Conservation (phyloP, 1,140 invertebrate species). For the Zelostemma sp. region DNA sequence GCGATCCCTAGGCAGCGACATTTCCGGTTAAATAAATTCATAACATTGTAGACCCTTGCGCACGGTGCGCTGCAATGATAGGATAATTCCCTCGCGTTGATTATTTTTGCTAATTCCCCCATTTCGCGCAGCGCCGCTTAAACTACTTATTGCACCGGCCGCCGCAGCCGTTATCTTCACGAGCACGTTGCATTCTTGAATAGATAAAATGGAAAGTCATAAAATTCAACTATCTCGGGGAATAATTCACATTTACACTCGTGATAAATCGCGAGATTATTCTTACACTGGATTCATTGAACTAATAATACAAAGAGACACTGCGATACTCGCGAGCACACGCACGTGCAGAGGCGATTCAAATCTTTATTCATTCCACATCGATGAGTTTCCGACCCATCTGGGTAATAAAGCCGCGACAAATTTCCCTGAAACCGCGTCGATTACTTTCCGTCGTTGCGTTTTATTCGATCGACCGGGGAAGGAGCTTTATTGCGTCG, state of each 20-base stretch:
- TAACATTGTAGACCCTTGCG: conserved; percentile 34
- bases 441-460: too few relatives aligned
- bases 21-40: conserved; percentile 47
- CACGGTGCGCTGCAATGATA: conserved; percentile 37
- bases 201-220: conserved; percentile 13
- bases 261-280: conserved; percentile 16
- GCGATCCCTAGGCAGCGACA: conserved; percentile 38
- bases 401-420: too few relatives aligned
- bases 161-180: conserved; percentile 21
- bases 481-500: too few relatives aligned
- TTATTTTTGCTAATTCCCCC: conserved; percentile 31
- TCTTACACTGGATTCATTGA: conserved; percentile 2
- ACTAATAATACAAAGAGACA: background rate
- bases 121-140: conserved; percentile 19
- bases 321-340: background rate
- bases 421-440: too few relatives aligned
- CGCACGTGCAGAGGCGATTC: too few relatives aligned
- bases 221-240: conserved; percentile 21
- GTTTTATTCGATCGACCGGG: too few relatives aligned
- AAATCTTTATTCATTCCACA: too few relatives aligned
- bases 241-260: conserved; percentile 21
- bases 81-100: conserved; percentile 35
- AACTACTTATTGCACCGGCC: conserved; percentile 21
- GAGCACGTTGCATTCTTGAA: conserved; percentile 26
- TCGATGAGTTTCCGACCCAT: too few relatives aligned